These are phyloP conservation scores for Ectemnius lituratus DNA, from an alignment of 2,888 invertebrate species.

Conservation along the genomic window DNA sequence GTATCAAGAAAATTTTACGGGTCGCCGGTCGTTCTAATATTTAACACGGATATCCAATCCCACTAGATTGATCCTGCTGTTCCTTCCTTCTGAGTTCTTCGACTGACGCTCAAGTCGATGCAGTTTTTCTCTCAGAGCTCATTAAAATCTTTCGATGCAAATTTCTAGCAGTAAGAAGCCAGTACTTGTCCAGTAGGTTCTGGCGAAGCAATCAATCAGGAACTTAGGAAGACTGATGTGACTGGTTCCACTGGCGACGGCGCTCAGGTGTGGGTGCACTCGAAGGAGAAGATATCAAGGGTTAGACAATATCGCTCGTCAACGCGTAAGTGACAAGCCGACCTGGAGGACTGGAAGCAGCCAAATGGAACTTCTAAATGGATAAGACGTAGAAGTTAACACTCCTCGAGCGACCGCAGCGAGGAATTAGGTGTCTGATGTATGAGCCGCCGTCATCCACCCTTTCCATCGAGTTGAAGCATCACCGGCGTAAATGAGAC, in stretches of 20 bases:
- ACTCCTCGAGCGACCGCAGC: conserved; percentile 47
- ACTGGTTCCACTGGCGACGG: neutral
- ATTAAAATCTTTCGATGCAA: too few relatives aligned
- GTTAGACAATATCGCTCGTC: conserved; percentile 61
- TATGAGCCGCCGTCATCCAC: conserved; percentile 61
- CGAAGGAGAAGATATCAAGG: too few relatives aligned
- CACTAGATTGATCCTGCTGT: conserved; percentile 43
- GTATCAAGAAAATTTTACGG: conserved; percentile 66
- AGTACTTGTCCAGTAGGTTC: neutral
- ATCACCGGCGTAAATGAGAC: conserved; percentile 45
- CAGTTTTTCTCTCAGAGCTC: too few relatives aligned
- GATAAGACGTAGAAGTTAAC: conserved; percentile 70
- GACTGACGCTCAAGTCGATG: too few relatives aligned
- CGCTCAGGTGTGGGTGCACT: too few relatives aligned
- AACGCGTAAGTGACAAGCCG: conserved; percentile 66
- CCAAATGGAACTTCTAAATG: conserved; percentile 72
- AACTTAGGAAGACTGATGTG: conserved; percentile 6
- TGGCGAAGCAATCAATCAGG: neutral
- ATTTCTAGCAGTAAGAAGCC: too few relatives aligned
- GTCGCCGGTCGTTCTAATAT: conserved; percentile 70
- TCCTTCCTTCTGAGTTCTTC: conserved; percentile 24
- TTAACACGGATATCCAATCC: conserved; percentile 72
- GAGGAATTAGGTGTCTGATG: conserved; percentile 69
- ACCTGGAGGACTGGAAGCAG: conserved; percentile 18
- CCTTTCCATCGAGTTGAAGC: conserved; percentile 38